Conservation (phyloP, 2,888 invertebrate species). For the Xestia xanthographa region DNA sequence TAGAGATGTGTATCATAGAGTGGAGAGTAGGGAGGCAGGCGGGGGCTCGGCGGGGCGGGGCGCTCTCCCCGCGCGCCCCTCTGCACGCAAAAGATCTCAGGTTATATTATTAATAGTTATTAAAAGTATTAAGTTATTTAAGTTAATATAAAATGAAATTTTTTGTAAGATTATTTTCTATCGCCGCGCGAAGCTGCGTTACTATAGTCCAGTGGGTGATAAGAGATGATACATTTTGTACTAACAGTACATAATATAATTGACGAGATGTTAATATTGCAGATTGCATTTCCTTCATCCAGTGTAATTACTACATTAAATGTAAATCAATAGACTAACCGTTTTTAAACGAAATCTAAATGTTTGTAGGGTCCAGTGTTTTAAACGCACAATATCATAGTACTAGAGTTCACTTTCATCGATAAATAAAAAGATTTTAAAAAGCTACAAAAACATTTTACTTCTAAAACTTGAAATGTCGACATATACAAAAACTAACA, state of each 20-base stretch:
- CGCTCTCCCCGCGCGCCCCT: constrained; percentile 69
- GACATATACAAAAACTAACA: constrained; percentile 87
- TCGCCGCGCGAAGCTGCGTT: constrained; percentile 79
- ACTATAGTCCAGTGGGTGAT: constrained; percentile 80
- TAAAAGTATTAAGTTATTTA: constrained; percentile 91
- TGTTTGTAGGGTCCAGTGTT: constrained; percentile 91
- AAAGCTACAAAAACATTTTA: constrained; percentile 86
- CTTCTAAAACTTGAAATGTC: constrained; percentile 86
- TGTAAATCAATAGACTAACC: constrained; percentile 88
- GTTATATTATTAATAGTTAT: constrained; percentile 89
- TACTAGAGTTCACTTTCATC: constrained; percentile 88
- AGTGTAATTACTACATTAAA: constrained; percentile 87
- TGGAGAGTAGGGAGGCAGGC: constrained; percentile 79
- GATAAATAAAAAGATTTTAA: constrained; percentile 80
- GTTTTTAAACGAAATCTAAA: constrained; percentile 89
- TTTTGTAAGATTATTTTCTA: constrained; percentile 89
- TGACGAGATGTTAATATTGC: constrained; percentile 79
- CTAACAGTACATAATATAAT: constrained; percentile 76
- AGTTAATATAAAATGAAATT: constrained; percentile 90
- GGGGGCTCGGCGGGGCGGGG: constrained; percentile 69
- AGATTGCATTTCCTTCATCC: constrained; percentile 88
- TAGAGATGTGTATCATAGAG: constrained; percentile 79
- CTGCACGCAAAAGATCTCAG: constrained; percentile 88
- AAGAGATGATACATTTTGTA: constrained; percentile 76
- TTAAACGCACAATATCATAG: constrained; percentile 90